A percentile compares a stretch with the other conserved stretches of the same genome.
Evolutionary conservation across 2,888 invertebrate species (phyloP).

Genomic region (Lucinisca nassula): DNA sequence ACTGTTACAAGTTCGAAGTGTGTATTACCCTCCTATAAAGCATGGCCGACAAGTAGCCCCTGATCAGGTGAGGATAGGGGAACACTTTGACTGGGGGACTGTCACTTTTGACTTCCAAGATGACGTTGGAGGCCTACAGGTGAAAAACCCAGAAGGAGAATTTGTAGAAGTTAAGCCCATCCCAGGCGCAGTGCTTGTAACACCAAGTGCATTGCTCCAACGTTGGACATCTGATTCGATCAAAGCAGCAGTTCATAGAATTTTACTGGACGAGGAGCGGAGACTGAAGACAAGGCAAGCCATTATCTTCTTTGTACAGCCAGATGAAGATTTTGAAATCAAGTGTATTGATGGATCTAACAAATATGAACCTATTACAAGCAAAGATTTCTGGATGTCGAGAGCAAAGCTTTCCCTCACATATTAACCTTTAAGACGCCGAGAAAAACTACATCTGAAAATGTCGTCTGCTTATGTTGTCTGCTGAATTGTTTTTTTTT

Average conservation of each 20-base stretch:
- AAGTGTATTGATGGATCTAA: constrained; percentile 76
- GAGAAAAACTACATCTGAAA: no score
- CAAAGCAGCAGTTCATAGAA: constrained; percentile 90
- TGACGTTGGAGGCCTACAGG: constrained; percentile 73
- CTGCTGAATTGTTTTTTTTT: no score
- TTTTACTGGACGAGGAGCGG: constrained; percentile 59
- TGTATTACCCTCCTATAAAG: constrained; percentile 46
- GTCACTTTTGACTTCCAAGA: constrained; percentile 76
- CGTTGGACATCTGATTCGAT: constrained; percentile 93
- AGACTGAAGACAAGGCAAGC: constrained; percentile 66
- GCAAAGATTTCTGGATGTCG: no score
- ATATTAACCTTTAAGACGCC: no score
- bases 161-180: constrained; percentile 93
- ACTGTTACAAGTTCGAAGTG: constrained; percentile 13
- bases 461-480: no score
- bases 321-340: constrained; percentile 72
- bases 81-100: constrained; percentile 75
- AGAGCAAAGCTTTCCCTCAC: no score
- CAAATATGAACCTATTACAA: no score
- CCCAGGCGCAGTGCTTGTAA: constrained; percentile 93
- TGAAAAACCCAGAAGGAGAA: constrained; percentile 88
- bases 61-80: no score
- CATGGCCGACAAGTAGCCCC: constrained; percentile 51
- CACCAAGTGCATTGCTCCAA: constrained; percentile 93
- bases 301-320: constrained; percentile 74